Base-by-base conservation (phyloP, 2,797 vertebrate species). In the Mormyrus hasselquistii region DNA sequence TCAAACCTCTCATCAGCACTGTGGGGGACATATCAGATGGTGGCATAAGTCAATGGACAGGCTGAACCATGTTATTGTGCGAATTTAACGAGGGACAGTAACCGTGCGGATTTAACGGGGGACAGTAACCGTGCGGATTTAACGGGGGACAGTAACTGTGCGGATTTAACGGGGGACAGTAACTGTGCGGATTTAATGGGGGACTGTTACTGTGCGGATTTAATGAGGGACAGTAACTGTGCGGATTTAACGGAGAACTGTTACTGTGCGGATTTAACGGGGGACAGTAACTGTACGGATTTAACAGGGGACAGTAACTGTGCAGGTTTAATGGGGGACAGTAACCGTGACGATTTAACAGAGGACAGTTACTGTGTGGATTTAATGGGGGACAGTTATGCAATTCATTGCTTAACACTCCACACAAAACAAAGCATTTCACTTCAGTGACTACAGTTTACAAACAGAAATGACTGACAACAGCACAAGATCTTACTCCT, bases 1-100 rank as follows among this genome's bases (percentile, higher is more conserved):
- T 99, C 98, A 89, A 98, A 98, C 57, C 97, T 95, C 92, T 99
- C 98, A 87, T 99, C 98, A 38, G 98, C 98, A 92, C 98, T 99
- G 93, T 90, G 34, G 91, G 44, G 59, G 16, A 83, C 76, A 87
- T 25, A 34, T 41, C 50, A 76, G 4, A n/a, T 29, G 85, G 86
- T 47, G 22, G 22, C 38, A 34, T 29, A 19, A 12, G 86, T 41
- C 19, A 25, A 14, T 69, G 29, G 10, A 34, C 65, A 14, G 7
- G n/a, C n/a, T 62, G 57, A 62, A 25, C 57, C n/a, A 62, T 25
- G 10, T 34, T 34, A 69, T 1, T 34, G 25, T 69, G 65, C 0
- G 0, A 10, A 12, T 69, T 14, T 69, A 34, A 69, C 0, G 1
- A 0, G 29, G 4, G 29, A 34, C 65, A 69, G 25, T 34, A 0